phyloP scores from a whole-genome alignment of 2,797 vertebrate genomes.

The Gymnodraco acuticeps region DNA sequence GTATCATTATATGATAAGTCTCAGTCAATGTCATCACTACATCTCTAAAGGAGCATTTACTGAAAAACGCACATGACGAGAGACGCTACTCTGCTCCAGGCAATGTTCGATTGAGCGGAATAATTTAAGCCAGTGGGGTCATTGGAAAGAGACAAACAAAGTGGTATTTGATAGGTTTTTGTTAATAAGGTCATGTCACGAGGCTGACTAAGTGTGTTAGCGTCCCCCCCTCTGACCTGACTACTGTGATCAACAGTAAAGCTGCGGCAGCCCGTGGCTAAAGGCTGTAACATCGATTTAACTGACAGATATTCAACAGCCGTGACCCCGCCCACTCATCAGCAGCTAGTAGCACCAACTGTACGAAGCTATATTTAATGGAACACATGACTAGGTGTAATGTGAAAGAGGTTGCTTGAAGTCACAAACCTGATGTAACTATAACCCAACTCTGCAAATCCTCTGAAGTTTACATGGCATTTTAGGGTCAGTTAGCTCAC shows the following conservation, averaged over 20 bases:
- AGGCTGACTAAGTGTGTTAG: conserved; percentile 50
- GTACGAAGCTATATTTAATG: conserved; percentile 1
- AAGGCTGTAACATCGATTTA: conserved; percentile 32
- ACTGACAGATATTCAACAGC: conserved; percentile 38
- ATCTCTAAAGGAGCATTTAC: conserved; percentile 43
- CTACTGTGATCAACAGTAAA: conserved; percentile 38
- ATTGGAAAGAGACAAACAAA: conserved; percentile 27
- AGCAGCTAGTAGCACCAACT: neutral
- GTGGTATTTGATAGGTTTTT: conserved; percentile 48
- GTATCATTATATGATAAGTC: conserved; percentile 27
- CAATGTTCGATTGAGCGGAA: conserved; percentile 54
- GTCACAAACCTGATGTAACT: neutral
- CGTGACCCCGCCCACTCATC: conserved; percentile 13
- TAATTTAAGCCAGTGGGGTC: conserved; percentile 36
- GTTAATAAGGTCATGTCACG: conserved; percentile 66
- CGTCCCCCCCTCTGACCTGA: conserved; percentile 28
- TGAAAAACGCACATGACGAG: conserved; percentile 23
- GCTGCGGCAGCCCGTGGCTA: conserved; percentile 36
- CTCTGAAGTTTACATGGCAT: neutral
- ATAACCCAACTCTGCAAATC: neutral
- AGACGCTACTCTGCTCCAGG: conserved; percentile 29
- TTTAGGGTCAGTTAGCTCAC: neutral
- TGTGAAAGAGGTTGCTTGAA: neutral
- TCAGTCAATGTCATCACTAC: conserved; percentile 20
- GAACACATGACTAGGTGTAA: neutral